Evolutionary conservation across 2,888 invertebrate genomes (phyloP), one percentile per base, ranked within the genome.

Genomic region (Drosophila falleni): DNA sequence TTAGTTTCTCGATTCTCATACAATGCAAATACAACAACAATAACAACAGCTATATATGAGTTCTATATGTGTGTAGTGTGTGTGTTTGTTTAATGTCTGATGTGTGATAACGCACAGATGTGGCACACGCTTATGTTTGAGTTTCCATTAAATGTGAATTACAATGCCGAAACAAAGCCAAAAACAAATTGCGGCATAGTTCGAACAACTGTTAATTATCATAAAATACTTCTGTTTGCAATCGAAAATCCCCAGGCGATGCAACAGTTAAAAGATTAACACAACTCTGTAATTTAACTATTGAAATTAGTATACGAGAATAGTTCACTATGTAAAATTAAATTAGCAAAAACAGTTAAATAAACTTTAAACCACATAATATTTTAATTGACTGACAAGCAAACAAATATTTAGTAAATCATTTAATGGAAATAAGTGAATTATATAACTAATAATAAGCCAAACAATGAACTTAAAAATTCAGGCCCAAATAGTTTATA

Each of bases 71-170:
- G 1, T 63, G 44, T 19, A 15, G 55, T 3, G 41, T 47, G 42
- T 39, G 49, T 35, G 37, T 35, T 31, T 49, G 60, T n/a, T 61
- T 29, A 39, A 35, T 67, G 44, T 62, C 58, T 62, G 55, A 69
- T 59, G 59, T 53, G 56, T 67, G 87, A 81, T 78, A 82, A 64
- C 56, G 54, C 54, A 61, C 63, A 64, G 54, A 60, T 59, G 70
- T 62, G 51, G 42, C 55, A 64, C 37, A 63, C 69, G 69, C 16
- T 39, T 46, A 49, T 63, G 69, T 74, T 80, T 77, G 61, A 58
- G 44, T 54, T 63, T 51, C 80, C 72, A 87, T 87, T 85, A 85
- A 81, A 78, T 44, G 46, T 59, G 55, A 68, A 79, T 85, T 81
- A 76, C 51, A 68, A 64, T 60, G 41, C 35, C 29, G 58, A 33